Conservation (phyloP, 2,888 invertebrate genomes). For the Tridacna crocea region DNA sequence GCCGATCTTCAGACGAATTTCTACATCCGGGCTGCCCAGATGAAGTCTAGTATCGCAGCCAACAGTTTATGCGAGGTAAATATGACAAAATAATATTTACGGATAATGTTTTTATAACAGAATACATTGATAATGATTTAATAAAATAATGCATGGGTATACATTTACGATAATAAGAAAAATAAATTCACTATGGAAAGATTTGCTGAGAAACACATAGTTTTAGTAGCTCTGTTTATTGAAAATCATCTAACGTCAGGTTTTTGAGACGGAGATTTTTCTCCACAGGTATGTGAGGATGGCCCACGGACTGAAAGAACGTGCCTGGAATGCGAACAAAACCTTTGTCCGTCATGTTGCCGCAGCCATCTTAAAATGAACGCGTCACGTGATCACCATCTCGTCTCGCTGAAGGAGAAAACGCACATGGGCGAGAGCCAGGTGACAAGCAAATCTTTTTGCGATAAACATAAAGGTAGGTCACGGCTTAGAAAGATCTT, state of each 20-base stretch:
- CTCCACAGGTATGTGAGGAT: constrained; percentile 52
- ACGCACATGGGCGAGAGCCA: constrained; percentile 56
- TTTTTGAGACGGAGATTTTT: no score
- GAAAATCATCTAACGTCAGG: no score
- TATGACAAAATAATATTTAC: no score
- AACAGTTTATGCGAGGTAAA: constrained; percentile 60
- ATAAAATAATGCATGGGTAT: no score
- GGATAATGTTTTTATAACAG: no score
- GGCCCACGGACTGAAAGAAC: constrained; percentile 57
- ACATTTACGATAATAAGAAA: no score
- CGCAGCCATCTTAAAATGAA: constrained; percentile 65
- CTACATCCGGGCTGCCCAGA: constrained; percentile 64
- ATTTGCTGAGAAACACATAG: no score
- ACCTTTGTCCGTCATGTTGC: constrained; percentile 59
- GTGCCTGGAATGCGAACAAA: constrained; percentile 67
- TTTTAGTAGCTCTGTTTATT: no score
- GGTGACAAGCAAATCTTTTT: constrained; percentile 62
- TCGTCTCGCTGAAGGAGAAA: constrained; percentile 60
- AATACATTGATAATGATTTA: no score
- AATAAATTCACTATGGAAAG: no score
- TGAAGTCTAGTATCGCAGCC: constrained; percentile 48
- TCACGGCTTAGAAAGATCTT: background rate
- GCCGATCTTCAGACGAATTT: constrained; percentile 65
- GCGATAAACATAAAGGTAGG: constrained; percentile 63
- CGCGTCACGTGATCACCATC: constrained; percentile 65